phyloP scores from a whole-genome alignment of 2,113 vertebrate species.

The Pangasianodon hypophthalmus region DNA sequence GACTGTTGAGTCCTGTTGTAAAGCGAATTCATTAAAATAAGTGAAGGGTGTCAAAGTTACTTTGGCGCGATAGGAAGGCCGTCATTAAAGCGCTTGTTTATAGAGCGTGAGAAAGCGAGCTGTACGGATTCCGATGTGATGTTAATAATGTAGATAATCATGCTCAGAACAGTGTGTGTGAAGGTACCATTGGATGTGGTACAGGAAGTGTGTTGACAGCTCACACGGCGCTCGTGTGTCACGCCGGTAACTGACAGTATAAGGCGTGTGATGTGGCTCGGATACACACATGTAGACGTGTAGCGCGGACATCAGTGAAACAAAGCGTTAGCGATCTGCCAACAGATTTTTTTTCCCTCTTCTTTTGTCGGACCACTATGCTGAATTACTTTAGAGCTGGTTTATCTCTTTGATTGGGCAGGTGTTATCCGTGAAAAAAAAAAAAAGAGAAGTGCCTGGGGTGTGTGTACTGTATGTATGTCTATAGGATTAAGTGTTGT shows the following conservation, averaged over 20 bases:
- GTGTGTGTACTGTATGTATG: constrained; percentile 17
- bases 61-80: constrained; percentile 38
- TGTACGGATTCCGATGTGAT: constrained; percentile 35
- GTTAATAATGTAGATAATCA: constrained; percentile 59
- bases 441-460: background rate
- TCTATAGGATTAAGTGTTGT: constrained; percentile 28
- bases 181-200: constrained; percentile 26
- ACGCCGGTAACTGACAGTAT: constrained; percentile 64
- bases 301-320: constrained; percentile 34
- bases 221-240: constrained; percentile 65
- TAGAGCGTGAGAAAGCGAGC: constrained; percentile 17
- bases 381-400: background rate
- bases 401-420: constrained; percentile 12
- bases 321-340: constrained; percentile 31
- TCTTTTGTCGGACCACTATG: background rate
- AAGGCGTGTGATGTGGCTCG: constrained; percentile 61
- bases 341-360: background rate
- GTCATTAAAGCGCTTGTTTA: constrained; percentile 45
- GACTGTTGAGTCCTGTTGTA: constrained; percentile 13
- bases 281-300: background rate
- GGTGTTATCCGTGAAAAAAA: background rate
- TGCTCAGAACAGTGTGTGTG: constrained; percentile 29
- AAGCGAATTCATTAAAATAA: constrained; percentile 42
- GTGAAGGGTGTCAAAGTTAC: constrained; percentile 45
- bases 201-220: constrained; percentile 66